Base-by-base conservation (phyloP, 2,113 vertebrate genomes). In the Choloepus hoffmanni region DNA sequence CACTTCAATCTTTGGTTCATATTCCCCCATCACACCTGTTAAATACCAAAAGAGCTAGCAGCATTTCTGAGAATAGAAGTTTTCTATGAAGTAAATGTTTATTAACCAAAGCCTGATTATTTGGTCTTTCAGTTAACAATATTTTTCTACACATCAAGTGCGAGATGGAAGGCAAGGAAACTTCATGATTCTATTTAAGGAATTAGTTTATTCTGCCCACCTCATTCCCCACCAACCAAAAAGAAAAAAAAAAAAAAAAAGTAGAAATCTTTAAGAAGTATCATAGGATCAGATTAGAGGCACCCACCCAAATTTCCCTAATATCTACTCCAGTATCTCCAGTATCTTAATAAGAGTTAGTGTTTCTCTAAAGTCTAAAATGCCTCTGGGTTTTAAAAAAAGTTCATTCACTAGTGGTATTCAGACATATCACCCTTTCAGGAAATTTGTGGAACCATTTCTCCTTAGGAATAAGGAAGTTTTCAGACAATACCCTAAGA, bases 1-100 rank as follows among this genome's bases (percentile, higher is more conserved):
- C 90, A 99, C 99, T 98, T 99, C 99, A 5, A 99, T 99, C 98
- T 99, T 99, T 45, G 99, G 99, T 97, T 99, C 99, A 4, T 99
- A 99, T 96, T 99, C 99, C 43, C 99, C 99, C 99, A 99, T 99
- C 97, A 98, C 99, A 95, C 98, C 99, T 99, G 98, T 97, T 85
- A 95, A 97, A 98, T 95, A 98, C 45, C 97, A 98, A 97, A 98
- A 98, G 92, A 98, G 89, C 96, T 97, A 98, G 96, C 95, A 87
- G 95, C 88, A 93, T 96, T 97, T 96, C 97, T 97, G 82, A 96
- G 96, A 92, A 96, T 1, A 90, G 65, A 94, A 24, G 24, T 86
- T 86, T 92, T 76, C 62, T 78, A 74, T 10, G 88, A 89, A 96
- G 85, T 53, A 85, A 90, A 96, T 60, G 4, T 95, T 96, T 72